phyloP scores from a whole-genome alignment of 53 echinoderm and acorn worm species.

The Echinarachnius parma region DNA sequence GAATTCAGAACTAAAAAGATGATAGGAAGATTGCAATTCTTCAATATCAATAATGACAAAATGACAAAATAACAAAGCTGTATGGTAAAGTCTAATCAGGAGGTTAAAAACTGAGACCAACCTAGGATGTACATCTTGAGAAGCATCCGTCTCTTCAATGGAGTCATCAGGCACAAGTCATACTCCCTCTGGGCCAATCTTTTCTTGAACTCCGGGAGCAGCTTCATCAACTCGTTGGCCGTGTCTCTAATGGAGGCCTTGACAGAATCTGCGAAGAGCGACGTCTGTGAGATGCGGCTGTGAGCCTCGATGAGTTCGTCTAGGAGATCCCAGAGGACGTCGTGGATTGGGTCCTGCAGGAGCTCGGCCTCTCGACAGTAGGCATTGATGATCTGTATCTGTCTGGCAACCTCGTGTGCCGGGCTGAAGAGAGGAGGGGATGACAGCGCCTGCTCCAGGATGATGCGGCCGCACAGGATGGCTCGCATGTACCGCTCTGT shows the following conservation, averaged over 20 bases:
- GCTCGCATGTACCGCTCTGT: slow-evolving; percentile 85
- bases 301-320: slow-evolving; percentile 99
- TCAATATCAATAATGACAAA: too few species aligned
- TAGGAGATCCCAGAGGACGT: slow-evolving; percentile 92
- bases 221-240: slow-evolving; percentile 80
- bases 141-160: slow-evolving; percentile 84
- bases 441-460: slow-evolving; percentile 83
- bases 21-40: too few species aligned
- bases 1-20: too few species aligned
- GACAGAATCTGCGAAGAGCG: slow-evolving; percentile 84
- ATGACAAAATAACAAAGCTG: too few species aligned
- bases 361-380: slow-evolving; percentile 95
- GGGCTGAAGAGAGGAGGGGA: slow-evolving; percentile 90
- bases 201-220: slow-evolving; percentile 90
- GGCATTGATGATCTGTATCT: slow-evolving; percentile 98
- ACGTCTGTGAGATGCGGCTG: slow-evolving; percentile 72
- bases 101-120: slow-evolving; percentile 47
- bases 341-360: slow-evolving; percentile 84
- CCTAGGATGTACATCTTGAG: slow-evolving; percentile 94
- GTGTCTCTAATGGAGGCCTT: slow-evolving; percentile 90
- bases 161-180: slow-evolving; percentile 89
- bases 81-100: too few species aligned
- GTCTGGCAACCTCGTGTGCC: slow-evolving; percentile 86
- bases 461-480: slow-evolving; percentile 80
- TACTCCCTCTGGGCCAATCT: slow-evolving; percentile 95